Evolutionary conservation across 2,888 invertebrate species (phyloP).

Genomic region (Ormyrus nitidulus): DNA sequence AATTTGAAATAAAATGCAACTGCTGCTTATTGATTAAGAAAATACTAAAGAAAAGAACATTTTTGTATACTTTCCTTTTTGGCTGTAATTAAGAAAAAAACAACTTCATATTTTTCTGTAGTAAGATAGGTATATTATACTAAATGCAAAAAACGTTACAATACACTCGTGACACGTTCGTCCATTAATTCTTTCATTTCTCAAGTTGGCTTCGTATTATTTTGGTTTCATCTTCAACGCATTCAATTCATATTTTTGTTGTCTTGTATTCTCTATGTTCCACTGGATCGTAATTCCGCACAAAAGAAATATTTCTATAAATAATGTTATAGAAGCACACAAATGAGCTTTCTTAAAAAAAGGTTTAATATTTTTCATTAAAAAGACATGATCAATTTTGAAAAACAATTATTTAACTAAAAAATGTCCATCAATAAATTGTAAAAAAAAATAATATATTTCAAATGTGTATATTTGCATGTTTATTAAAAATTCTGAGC

Average conservation of each 20-base stretch:
- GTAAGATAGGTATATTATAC: conserved; percentile 73
- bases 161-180: conserved; percentile 68
- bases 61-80: conserved; percentile 26
- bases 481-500: conserved; percentile 35
- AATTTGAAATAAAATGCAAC: too few species aligned
- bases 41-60: conserved; percentile 18
- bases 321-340: conserved; percentile 11
- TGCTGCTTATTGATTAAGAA: not conserved
- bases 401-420: conserved; percentile 11
- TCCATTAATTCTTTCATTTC: conserved; percentile 57
- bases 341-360: conserved; percentile 28
- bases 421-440: conserved; percentile 25
- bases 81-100: conserved; percentile 37
- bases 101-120: conserved; percentile 62
- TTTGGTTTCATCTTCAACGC: conserved; percentile 42
- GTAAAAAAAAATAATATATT: conserved; percentile 32
- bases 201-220: conserved; percentile 48
- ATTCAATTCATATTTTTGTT: conserved; percentile 40
- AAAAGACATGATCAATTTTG: conserved; percentile 45
- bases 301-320: conserved; percentile 36
- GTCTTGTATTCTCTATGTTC: conserved; percentile 39
- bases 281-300: conserved; percentile 42
- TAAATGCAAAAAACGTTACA: conserved; percentile 73
- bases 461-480: not conserved
- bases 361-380: conserved; percentile 10